A percentile compares a stretch with the other conserved stretches of the same genome.
phyloP scores from a whole-genome alignment of 2,797 vertebrate genomes.

The Pipistrellus pygmaeus region DNA sequence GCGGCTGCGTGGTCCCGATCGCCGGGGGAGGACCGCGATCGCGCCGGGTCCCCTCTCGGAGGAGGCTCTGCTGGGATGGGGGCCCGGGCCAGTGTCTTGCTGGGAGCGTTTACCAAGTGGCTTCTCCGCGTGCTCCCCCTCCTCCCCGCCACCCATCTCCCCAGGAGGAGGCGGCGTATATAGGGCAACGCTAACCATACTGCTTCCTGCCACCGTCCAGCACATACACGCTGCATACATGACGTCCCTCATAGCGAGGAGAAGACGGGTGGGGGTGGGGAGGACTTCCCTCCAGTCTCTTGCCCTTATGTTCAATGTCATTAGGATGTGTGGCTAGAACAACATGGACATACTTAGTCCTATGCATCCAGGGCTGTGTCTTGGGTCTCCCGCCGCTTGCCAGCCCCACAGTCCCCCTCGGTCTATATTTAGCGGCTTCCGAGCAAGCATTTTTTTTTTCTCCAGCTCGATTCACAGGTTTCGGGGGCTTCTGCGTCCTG shows the following conservation, averaged over 20 bases:
- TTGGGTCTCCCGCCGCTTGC: constrained; percentile 1
- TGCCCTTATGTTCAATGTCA: constrained; percentile 80
- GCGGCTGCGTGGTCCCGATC: constrained; percentile 31
- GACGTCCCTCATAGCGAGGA: constrained; percentile 82
- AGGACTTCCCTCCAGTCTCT: constrained; percentile 68
- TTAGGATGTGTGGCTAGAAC: constrained; percentile 74
- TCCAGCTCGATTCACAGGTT: constrained; percentile 51
- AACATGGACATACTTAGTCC: constrained; percentile 79
- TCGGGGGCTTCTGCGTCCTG: constrained; percentile 62
- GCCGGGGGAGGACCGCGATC: constrained; percentile 39
- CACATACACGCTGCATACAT: constrained; percentile 73
- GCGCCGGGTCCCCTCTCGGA: not conserved
- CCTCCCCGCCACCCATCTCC: constrained; percentile 29
- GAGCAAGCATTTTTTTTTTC: not conserved
- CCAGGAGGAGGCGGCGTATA: constrained; percentile 55
- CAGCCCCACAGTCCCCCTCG: constrained; percentile 37
- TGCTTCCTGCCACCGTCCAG: constrained; percentile 75
- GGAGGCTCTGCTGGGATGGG: constrained; percentile 44
- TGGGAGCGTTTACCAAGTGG: constrained; percentile 76
- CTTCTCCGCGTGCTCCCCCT: constrained; percentile 51
- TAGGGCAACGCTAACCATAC: constrained; percentile 83
- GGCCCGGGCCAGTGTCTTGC: constrained; percentile 59
- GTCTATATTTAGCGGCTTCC: constrained; percentile 74
- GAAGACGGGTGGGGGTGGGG: constrained; percentile 75
- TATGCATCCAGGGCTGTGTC: constrained; percentile 43